Evolutionary conservation across 2,888 invertebrate species (phyloP), one percentile per base, ranked within the genome.

Genomic region (Watsonalla cultraria): DNA sequence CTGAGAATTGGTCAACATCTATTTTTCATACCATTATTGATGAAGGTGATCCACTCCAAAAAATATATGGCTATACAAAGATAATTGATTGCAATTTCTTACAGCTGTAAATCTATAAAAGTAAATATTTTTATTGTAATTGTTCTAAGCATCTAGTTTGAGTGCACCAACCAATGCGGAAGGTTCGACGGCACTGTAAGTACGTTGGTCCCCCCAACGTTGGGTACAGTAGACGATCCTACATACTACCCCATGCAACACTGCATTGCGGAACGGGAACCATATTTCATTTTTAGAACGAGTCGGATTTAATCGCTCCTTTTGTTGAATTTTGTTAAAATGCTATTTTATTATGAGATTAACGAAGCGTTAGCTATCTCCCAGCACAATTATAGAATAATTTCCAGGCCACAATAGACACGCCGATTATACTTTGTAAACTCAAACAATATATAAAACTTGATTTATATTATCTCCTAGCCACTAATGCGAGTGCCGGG

Each of bases 201-300:
- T 48, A 35, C 47, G n/a, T 33, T 37, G 8, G 37, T 37, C 5
- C 42, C 9, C 49, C 49, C 62, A 45, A 59, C 55, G 59, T 60
- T 52, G 63, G 58, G 59, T 61, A 59, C 64, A 61, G 61, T 61
- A 51, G 60, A 58, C 53, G 63, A 58, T 56, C 62, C 67, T 66
- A 68, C 78, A 80, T 65, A 68, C 78, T 75, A 81, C 84, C 84
- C 87, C 82, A 84, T 86, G 84, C 80, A 72, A 76, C 82, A 86
- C 88, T 88, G 90, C 90, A 90, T 80, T 90, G 90, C 90, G 86
- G 86, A 82, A 83, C 81, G 66, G 76, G 74, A 73, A 78, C 84
- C 77, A 88, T 88, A 88, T 81, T 79, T 88, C 86, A 89, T 80
- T 84, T 86, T 86, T 85, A 83, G 81, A 82, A 84, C 82, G 78